Conservation (phyloP, 2,888 invertebrate genomes). For the Lepidochitona cinerea region DNA sequence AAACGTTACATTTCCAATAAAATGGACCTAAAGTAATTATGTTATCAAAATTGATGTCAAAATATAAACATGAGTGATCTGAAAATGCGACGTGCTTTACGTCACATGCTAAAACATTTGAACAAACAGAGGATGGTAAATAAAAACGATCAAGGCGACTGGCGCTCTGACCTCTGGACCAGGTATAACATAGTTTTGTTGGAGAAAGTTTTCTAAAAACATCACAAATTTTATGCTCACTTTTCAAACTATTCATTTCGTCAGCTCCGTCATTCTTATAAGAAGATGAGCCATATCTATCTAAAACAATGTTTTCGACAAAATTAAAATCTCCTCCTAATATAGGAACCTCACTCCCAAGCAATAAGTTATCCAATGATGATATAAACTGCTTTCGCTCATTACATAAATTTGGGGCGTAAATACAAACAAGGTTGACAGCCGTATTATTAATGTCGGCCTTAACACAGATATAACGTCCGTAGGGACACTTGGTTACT, state of each 20-base stretch:
- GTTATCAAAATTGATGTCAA: not conserved
- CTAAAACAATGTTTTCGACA: conserved; percentile 14
- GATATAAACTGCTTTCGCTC: not conserved
- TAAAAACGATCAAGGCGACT: not conserved
- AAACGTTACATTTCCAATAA: not conserved
- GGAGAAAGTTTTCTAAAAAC: conserved; percentile 16
- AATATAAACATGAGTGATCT: not conserved
- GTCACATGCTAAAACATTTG: not conserved
- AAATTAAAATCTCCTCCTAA: conserved; percentile 29
- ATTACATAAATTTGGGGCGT: not conserved
- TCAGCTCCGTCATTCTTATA: conserved; percentile 7
- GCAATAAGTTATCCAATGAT: not conserved
- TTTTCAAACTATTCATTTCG: conserved; percentile 14
- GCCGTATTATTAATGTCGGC: not conserved
- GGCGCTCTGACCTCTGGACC: not conserved
- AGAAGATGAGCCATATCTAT: conserved; percentile 24
- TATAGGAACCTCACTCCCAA: not conserved
- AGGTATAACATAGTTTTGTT: not conserved
- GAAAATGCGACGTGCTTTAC: not conserved
- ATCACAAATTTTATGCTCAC: conserved; percentile 18
- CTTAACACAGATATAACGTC: not conserved
- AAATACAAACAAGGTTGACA: not conserved
- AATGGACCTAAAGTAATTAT: not conserved
- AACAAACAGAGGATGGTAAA: not conserved
- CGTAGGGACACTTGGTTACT: not conserved